Evolutionary conservation across 1,140 invertebrate genomes (phyloP).

Genomic region (Aphidius gifuensis): DNA sequence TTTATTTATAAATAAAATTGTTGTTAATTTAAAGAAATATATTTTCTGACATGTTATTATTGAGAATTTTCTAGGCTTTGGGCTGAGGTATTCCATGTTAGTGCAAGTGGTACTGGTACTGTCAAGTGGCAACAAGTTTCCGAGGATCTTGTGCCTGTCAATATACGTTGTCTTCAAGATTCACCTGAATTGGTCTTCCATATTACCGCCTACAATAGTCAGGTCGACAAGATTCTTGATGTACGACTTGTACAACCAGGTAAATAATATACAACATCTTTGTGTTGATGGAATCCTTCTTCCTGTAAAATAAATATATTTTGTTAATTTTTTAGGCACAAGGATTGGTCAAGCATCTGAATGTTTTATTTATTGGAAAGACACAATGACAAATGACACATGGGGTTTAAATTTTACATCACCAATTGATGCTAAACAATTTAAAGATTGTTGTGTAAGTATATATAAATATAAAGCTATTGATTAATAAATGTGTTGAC

Average conservation of each 20-base stretch:
- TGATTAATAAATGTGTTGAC: neutral
- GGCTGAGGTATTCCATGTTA: conserved; percentile 97
- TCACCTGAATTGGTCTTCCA: conserved; percentile 95
- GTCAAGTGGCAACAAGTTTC: conserved; percentile 97
- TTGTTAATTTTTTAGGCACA: conserved; percentile 68
- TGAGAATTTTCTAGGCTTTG: conserved; percentile 71
- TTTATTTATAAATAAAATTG: too few species aligned
- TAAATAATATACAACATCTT: conserved; percentile 50
- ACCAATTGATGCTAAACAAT: conserved; percentile 93
- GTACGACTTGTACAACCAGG: conserved; percentile 94
- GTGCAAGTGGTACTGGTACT: conserved; percentile 80
- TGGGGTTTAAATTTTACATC: conserved; percentile 98
- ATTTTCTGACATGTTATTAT: neutral
- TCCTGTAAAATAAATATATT: neutral
- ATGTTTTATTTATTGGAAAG: conserved; percentile 98
- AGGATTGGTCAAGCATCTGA: conserved; percentile 95
- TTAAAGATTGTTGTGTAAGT: conserved; percentile 96
- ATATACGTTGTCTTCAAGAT: conserved; percentile 95
- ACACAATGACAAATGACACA: conserved; percentile 93
- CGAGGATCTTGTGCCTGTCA: conserved; percentile 95
- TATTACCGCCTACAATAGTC: conserved; percentile 97
- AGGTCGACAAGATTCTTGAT: conserved; percentile 97
- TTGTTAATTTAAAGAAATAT: neutral
- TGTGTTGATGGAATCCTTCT: conserved; percentile 13
- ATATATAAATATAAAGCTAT: conserved; percentile 27